Conservation (phyloP, 2,113 vertebrate species). For the Empidonax alnorum region DNA sequence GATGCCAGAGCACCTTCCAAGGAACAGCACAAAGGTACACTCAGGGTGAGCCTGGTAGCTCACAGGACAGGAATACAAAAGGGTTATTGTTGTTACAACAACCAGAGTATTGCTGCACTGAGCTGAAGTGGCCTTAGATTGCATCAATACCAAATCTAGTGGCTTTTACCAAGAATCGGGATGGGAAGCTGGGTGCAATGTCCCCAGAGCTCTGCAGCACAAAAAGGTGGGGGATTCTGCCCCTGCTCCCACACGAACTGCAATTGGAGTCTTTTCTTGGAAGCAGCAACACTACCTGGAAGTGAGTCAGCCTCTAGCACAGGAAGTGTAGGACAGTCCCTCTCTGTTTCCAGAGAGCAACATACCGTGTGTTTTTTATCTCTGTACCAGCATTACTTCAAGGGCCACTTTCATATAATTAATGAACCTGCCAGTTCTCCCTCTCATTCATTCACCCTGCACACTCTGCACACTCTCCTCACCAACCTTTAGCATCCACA, state of each 20-base stretch:
- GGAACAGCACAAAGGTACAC: neutral
- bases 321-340: neutral
- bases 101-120: neutral
- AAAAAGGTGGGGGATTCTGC: neutral
- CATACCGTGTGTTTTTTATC: neutral
- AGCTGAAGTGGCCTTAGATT: neutral
- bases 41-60: neutral
- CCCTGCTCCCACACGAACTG: neutral
- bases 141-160: neutral
- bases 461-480: neutral
- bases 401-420: neutral
- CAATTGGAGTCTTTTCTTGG: neutral
- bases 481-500: slow-evolving; percentile 89
- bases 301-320: neutral
- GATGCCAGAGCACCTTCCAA: neutral
- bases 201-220: neutral
- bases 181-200: neutral
- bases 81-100: neutral
- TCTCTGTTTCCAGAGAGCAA: neutral
- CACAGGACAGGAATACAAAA: neutral
- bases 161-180: neutral
- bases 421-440: neutral
- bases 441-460: neutral
- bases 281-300: neutral
- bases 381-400: neutral